phyloP scores from a whole-genome alignment of 2,113 vertebrate species.

The Corythoichthys intestinalis region DNA sequence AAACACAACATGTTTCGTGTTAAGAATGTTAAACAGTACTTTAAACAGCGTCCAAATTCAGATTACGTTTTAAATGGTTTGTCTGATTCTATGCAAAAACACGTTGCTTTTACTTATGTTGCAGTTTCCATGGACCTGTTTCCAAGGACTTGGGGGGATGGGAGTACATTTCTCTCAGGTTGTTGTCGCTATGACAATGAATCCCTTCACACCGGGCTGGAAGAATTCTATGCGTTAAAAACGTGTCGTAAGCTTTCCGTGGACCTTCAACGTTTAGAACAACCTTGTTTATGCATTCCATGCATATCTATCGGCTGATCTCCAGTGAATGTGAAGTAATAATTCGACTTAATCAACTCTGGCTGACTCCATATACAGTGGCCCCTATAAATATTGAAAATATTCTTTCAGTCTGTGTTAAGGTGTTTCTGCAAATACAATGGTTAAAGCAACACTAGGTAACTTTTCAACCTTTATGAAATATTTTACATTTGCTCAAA shows the following conservation, averaged over 20 bases:
- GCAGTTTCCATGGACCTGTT: constrained; percentile 35
- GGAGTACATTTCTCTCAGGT: constrained; percentile 4
- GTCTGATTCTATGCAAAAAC: constrained; percentile 32
- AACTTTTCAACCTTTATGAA: too few relatives aligned
- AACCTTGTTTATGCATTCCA: constrained; percentile 17
- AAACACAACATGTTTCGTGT: neutral
- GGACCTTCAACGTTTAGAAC: neutral
- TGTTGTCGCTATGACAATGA: constrained; percentile 23
- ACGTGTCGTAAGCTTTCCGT: constrained; percentile 11
- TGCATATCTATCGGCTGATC: constrained; percentile 38
- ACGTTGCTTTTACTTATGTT: constrained; percentile 18
- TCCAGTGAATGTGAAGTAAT: neutral
- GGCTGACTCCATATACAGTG: neutral
- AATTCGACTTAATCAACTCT: neutral
- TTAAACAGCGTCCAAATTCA: neutral
- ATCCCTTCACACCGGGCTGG: neutral
- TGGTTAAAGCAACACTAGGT: too few relatives aligned
- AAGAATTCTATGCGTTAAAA: constrained; percentile 7
- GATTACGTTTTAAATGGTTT: constrained; percentile 44
- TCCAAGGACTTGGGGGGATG: neutral
- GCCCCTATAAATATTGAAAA: neutral
- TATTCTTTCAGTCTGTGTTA: neutral
- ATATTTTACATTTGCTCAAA: too few relatives aligned
- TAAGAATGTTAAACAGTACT: neutral
- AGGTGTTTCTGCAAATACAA: neutral